phyloP scores from a whole-genome alignment of 2,888 invertebrate species.

The Laspeyria flexula region DNA sequence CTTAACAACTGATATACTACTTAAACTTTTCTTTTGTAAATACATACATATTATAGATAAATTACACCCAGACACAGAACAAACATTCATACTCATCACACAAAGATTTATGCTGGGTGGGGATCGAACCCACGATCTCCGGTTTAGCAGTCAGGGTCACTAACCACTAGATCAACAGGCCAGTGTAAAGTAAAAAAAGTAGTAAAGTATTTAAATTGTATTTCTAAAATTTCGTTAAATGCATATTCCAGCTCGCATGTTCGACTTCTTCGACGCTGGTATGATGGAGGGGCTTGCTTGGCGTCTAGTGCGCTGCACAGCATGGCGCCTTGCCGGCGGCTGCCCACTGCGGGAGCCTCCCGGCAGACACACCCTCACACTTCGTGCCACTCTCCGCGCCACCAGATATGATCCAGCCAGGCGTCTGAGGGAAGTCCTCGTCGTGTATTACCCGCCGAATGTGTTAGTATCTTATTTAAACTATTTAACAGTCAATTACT shows the following conservation, averaged over 20 bases:
- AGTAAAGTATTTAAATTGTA: too few relatives aligned
- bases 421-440: constrained; percentile 88
- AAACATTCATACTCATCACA: too few relatives aligned
- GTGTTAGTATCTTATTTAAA: constrained; percentile 88
- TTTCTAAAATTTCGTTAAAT: too few relatives aligned
- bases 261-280: constrained; percentile 97
- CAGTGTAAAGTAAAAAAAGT: too few relatives aligned
- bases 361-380: constrained; percentile 86
- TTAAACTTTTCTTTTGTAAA: too few relatives aligned
- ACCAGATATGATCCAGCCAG: constrained; percentile 80
- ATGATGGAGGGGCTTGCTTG: constrained; percentile 97
- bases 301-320: constrained; percentile 88
- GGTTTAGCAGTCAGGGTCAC: too few relatives aligned
- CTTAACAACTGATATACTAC: too few relatives aligned
- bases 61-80: too few relatives aligned
- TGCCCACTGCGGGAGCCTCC: constrained; percentile 69
- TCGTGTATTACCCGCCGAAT: constrained; percentile 94
- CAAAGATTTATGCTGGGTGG: too few relatives aligned
- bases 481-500: background rate
- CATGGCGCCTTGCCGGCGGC: constrained; percentile 86
- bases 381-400: constrained; percentile 85
- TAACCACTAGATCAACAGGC: too few relatives aligned
- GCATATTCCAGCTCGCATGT: constrained; percentile 93
- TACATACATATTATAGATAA: too few relatives aligned
- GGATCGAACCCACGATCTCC: too few relatives aligned